A percentile compares a stretch with the other conserved stretches of the same genome.
These are phyloP conservation scores for Parauchenoglanis punctatus DNA, from an alignment of 2,797 vertebrate genomes.

Conservation along the genomic window DNA sequence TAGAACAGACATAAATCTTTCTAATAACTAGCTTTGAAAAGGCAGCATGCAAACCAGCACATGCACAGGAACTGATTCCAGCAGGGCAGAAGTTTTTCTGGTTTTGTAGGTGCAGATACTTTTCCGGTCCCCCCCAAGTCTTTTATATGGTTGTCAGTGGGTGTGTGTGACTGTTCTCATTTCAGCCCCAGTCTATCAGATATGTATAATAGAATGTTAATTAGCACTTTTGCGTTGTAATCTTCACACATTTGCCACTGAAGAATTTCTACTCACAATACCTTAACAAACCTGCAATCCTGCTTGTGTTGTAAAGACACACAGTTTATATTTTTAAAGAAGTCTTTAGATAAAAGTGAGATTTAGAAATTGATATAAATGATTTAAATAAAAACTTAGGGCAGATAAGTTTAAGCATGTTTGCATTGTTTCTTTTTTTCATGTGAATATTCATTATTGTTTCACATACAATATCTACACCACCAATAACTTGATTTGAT, in stretches of 20 bases:
- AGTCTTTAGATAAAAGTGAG: background rate
- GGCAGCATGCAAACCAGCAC: background rate
- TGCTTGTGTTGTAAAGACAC: background rate
- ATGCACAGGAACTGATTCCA: constrained; percentile 18
- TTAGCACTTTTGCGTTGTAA: background rate
- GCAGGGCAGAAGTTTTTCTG: constrained; percentile 41
- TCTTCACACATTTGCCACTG: background rate
- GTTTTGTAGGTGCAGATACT: constrained; percentile 12
- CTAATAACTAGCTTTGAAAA: constrained; percentile 45
- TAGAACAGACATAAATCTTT: constrained; percentile 38
- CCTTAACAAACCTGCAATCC: background rate
- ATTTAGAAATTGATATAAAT: too few species aligned
- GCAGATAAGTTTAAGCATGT: background rate
- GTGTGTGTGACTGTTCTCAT: constrained; percentile 5
- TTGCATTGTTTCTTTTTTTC: background rate
- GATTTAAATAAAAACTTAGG: background rate
- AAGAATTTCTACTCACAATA: background rate
- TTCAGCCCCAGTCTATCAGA: background rate
- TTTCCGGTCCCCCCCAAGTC: background rate
- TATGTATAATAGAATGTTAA: background rate
- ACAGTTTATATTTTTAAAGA: background rate
- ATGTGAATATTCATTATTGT: background rate
- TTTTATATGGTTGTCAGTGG: background rate
- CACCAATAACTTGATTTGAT: background rate
- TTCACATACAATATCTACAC: background rate